phyloP scores from a whole-genome alignment of 2,113 vertebrate species.

The Parus major region DNA sequence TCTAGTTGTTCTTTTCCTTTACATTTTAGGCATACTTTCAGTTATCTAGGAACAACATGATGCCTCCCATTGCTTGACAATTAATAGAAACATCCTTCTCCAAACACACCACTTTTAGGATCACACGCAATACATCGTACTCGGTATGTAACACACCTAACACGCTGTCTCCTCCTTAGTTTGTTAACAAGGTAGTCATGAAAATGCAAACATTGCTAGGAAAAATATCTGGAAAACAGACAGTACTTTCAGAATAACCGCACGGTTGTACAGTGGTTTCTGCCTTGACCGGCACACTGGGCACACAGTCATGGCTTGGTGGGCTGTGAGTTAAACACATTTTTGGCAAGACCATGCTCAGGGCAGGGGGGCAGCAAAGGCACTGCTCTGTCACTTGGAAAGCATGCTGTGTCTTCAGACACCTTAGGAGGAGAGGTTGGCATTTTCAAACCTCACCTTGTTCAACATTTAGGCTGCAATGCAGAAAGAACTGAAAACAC shows the following conservation, averaged over 20 bases:
- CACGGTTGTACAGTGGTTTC: neutral
- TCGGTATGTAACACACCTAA: neutral
- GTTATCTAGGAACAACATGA: slow-evolving; percentile 27
- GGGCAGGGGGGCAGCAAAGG: neutral
- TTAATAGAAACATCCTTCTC: slow-evolving; percentile 12
- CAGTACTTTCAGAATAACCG: neutral
- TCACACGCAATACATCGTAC: neutral
- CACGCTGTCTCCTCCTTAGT: neutral
- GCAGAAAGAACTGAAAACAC: neutral
- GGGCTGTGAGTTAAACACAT: neutral
- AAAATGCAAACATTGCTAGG: slow-evolving; percentile 9
- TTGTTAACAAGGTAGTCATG: neutral
- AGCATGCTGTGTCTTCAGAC: neutral
- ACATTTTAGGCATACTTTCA: slow-evolving; percentile 65
- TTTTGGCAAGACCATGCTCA: neutral
- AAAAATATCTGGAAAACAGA: neutral
- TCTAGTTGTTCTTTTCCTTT: slow-evolving; percentile 62
- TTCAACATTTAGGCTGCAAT: neutral
- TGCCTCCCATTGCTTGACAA: slow-evolving; percentile 17
- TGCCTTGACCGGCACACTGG: neutral
- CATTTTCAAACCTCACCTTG: neutral
- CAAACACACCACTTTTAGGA: neutral
- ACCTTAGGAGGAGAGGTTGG: neutral
- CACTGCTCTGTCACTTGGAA: neutral
- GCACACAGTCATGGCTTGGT: accelerated